Evolutionary conservation across 1,140 invertebrate genomes (phyloP).

Genomic region (Apis mellifera): DNA sequence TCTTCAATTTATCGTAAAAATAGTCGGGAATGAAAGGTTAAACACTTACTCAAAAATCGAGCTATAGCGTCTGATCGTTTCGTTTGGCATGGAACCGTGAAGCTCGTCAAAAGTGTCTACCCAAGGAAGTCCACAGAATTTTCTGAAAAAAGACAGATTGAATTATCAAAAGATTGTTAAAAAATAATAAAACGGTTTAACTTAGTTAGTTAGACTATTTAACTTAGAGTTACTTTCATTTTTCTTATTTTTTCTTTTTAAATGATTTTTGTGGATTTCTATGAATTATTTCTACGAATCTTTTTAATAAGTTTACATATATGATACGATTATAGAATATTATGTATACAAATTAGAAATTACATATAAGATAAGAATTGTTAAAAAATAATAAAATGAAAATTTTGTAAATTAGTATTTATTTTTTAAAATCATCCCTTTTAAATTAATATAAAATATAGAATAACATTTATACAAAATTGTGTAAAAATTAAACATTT

Average conservation of each 20-base stretch:
- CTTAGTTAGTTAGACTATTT: too few species aligned
- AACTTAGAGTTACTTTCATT: too few species aligned
- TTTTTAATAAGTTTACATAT: neutral
- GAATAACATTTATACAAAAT: too few species aligned
- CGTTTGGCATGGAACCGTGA: constrained; percentile 93
- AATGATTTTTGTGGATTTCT: neutral
- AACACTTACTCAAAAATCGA: constrained; percentile 88
- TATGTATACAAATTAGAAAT: too few species aligned
- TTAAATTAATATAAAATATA: too few species aligned
- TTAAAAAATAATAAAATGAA: neutral
- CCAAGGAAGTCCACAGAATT: constrained; percentile 93
- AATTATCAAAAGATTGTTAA: neutral
- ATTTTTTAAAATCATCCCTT: neutral
- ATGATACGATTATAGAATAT: too few species aligned
- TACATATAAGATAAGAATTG: too few species aligned
- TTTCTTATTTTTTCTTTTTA: too few species aligned
- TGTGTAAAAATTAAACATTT: too few species aligned
- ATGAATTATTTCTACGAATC: neutral
- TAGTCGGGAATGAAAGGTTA: neutral
- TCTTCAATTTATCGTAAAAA: too few species aligned
- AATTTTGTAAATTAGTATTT: neutral
- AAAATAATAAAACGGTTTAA: too few species aligned
- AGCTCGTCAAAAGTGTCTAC: constrained; percentile 92
- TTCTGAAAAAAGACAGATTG: constrained; percentile 80
- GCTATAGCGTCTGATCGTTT: constrained; percentile 89